These are phyloP conservation scores for Halichoerus grypus DNA, from an alignment of 2,113 vertebrate species.

Conservation along the genomic window DNA sequence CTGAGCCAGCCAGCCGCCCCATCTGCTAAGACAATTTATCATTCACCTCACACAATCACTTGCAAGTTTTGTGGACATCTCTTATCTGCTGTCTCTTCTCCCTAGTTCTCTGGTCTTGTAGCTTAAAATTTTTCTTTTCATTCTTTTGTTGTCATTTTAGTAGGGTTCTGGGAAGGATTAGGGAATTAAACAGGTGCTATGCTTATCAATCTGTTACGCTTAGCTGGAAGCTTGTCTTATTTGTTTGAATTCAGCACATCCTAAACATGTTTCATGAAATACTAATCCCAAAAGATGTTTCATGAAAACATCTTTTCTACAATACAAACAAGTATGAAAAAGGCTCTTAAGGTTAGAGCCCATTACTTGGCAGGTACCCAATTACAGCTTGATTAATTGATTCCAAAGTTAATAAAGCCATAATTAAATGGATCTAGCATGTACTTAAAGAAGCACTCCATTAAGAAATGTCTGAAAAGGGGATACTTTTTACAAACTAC, in stretches of 20 bases:
- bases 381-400: conserved; percentile 26
- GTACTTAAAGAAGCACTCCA: background rate
- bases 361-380: background rate
- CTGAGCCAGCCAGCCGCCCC: background rate
- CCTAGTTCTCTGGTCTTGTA: background rate
- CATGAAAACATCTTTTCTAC: background rate
- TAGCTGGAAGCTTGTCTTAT: conserved; percentile 5
- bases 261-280: conserved; percentile 13
- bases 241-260: background rate
- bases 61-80: background rate
- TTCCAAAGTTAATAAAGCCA: conserved; percentile 36
- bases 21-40: background rate
- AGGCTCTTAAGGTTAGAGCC: background rate
- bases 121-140: conserved; percentile 31
- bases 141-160: conserved; percentile 3
- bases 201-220: background rate
- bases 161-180: background rate
- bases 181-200: conserved; percentile 31
- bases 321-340: conserved; percentile 19
- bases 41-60: background rate
- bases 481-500: background rate
- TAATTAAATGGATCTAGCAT: background rate
- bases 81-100: background rate
- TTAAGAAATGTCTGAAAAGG: conserved; percentile 25
- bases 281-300: conserved; percentile 37